Conservation (phyloP, 2,888 invertebrate genomes). For the Synergus gifuensis region DNA sequence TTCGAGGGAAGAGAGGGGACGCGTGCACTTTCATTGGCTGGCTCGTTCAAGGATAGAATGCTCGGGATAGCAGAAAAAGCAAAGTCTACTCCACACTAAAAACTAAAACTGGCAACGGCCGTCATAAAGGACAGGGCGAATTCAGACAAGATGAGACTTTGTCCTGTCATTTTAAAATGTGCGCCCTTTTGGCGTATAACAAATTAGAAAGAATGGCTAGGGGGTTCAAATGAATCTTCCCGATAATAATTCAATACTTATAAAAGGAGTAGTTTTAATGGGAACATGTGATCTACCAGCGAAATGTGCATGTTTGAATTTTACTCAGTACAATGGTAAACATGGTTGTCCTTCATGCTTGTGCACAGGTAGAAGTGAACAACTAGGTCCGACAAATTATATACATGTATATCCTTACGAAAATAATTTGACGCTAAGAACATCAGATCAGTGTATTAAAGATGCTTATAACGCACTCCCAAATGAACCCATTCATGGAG, state of each 20-base stretch:
- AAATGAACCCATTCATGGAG: slow-evolving; percentile 45
- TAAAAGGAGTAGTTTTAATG: slow-evolving; percentile 46
- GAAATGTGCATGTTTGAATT: slow-evolving; percentile 53
- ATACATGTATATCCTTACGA: slow-evolving; percentile 52
- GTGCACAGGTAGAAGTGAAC: slow-evolving; percentile 44
- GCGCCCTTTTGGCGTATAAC: too few relatives aligned
- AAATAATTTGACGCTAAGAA: slow-evolving; percentile 45
- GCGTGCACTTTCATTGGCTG: too few relatives aligned
- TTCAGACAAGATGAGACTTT: too few relatives aligned
- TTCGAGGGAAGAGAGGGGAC: too few relatives aligned
- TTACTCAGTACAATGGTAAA: slow-evolving; percentile 52
- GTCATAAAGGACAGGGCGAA: too few relatives aligned
- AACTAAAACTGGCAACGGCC: too few relatives aligned
- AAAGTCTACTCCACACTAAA: too few relatives aligned
- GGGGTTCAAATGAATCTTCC: slow-evolving; percentile 30
- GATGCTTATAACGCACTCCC: slow-evolving; percentile 47
- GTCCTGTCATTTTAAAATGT: too few relatives aligned
- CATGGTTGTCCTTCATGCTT: slow-evolving; percentile 52
- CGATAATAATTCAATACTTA: slow-evolving; percentile 38
- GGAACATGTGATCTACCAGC: slow-evolving; percentile 51
- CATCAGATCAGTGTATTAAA: slow-evolving; percentile 43
- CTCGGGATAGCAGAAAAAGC: too few relatives aligned
- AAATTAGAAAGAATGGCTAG: slow-evolving; percentile 21
- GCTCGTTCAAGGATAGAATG: too few relatives aligned
- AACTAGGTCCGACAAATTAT: slow-evolving; percentile 36